A percentile compares a stretch with the other conserved stretches of the same genome.
Evolutionary conservation across 2,888 invertebrate species (phyloP).

Genomic region (Epicampocera succincta): DNA sequence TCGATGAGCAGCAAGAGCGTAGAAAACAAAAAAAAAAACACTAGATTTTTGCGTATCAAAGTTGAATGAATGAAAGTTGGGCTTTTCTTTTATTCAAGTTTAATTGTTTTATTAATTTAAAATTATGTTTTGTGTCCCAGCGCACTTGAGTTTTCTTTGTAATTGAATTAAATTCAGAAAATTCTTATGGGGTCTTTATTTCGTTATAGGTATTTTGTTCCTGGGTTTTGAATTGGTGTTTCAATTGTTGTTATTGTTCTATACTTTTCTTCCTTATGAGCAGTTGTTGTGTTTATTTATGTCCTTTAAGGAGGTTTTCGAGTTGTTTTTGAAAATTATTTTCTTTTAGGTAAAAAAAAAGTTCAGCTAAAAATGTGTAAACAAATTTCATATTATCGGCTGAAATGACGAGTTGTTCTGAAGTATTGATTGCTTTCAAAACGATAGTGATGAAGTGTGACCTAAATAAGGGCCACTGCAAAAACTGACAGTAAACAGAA

Average conservation of each 20-base stretch:
- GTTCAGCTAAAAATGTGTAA: no score
- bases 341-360: background rate
- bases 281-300: background rate
- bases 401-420: no score
- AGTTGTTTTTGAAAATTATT: background rate
- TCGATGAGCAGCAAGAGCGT: background rate
- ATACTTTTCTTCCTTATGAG: background rate
- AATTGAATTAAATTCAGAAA: background rate
- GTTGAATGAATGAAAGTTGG: background rate
- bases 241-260: conserved; percentile 15
- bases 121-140: background rate
- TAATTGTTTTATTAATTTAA: background rate
- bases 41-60: background rate
- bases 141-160: conserved; percentile 12
- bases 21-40: no score
- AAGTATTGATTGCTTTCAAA: no score
- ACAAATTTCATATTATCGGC: no score
- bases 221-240: conserved; percentile 27
- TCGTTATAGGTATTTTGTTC: conserved; percentile 1
- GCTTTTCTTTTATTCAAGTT: conserved; percentile 23
- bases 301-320: conserved; percentile 6
- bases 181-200: background rate
- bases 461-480: no score
- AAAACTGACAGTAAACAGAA: no score
- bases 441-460: no score